phyloP scores from a whole-genome alignment of 53 echinoderm and acorn worm species.

The Antedon mediterranea region DNA sequence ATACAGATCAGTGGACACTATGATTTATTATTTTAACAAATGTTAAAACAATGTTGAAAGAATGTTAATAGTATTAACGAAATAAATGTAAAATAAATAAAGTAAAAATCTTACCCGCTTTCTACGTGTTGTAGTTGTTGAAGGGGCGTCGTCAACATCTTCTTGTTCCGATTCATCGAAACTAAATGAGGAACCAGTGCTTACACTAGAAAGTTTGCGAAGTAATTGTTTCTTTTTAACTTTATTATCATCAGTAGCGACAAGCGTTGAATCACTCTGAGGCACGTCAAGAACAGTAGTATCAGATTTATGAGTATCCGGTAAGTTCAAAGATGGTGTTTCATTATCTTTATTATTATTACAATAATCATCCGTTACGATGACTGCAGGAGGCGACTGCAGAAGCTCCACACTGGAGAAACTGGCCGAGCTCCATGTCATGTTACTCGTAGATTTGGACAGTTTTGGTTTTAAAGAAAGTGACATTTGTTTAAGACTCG shows the following conservation, averaged over 20 bases:
- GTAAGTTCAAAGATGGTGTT: not conserved
- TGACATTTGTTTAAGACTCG: not conserved
- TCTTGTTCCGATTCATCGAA: slow-evolving; percentile 56
- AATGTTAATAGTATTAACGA: too few relatives aligned
- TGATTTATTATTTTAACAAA: too few relatives aligned
- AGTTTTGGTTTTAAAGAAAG: not conserved
- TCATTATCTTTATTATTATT: not conserved
- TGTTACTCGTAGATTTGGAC: not conserved
- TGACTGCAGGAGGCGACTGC: not conserved
- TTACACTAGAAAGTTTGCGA: slow-evolving; percentile 66
- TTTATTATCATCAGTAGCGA: not conserved
- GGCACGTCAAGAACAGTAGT: not conserved
- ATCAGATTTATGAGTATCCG: not conserved
- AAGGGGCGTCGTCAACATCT: slow-evolving; percentile 16
- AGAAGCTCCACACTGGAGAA: not conserved
- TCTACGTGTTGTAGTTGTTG: not conserved
- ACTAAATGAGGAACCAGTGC: slow-evolving; percentile 64
- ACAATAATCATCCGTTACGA: not conserved
- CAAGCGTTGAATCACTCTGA: not conserved
- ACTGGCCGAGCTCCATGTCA: not conserved
- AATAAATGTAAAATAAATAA: not conserved
- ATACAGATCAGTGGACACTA: too few relatives aligned
- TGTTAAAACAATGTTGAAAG: too few relatives aligned
- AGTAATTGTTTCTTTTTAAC: not conserved
- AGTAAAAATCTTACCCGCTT: not conserved